Conservation (phyloP, 2,113 vertebrate genomes). For the Calyptomena viridis region DNA sequence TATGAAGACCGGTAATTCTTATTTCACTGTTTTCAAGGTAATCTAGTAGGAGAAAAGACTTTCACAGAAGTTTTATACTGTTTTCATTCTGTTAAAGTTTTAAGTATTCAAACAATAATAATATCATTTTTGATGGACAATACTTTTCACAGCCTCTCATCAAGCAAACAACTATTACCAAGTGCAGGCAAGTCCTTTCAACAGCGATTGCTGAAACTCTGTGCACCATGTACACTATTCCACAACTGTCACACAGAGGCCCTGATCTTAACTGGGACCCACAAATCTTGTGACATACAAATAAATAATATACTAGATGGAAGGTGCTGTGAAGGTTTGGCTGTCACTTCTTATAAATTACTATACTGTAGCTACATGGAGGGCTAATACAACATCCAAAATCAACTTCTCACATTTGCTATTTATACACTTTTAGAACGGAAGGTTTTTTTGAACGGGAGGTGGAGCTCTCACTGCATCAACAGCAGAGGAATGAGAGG, state of each 20-base stretch:
- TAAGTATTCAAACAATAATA: not conserved
- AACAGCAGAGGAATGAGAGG: not conserved
- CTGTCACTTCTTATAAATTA: not conserved
- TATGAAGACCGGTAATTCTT: not conserved
- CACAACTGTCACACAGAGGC: not conserved
- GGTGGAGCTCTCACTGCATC: slow-evolving; percentile 34
- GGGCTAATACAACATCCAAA: not conserved
- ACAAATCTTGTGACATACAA: not conserved
- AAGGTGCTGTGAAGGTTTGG: not conserved
- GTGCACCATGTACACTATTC: not conserved
- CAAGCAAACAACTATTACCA: not conserved
- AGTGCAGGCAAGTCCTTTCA: not conserved
- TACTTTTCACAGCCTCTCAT: not conserved
- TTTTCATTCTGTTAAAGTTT: not conserved
- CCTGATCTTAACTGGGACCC: not conserved
- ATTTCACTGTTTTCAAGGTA: not conserved
- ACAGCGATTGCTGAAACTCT: not conserved
- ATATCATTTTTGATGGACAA: not conserved
- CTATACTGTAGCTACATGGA: not conserved
- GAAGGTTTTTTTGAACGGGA: not conserved
- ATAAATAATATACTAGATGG: not conserved
- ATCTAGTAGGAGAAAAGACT: not conserved
- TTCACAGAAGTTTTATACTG: not conserved
- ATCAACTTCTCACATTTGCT: not conserved
- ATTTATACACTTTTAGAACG: rapidly evolving